A percentile compares a stretch with the other conserved stretches of the same genome.
phyloP scores from a whole-genome alignment of 2,113 vertebrate species.

The Podocnemis expansa region DNA sequence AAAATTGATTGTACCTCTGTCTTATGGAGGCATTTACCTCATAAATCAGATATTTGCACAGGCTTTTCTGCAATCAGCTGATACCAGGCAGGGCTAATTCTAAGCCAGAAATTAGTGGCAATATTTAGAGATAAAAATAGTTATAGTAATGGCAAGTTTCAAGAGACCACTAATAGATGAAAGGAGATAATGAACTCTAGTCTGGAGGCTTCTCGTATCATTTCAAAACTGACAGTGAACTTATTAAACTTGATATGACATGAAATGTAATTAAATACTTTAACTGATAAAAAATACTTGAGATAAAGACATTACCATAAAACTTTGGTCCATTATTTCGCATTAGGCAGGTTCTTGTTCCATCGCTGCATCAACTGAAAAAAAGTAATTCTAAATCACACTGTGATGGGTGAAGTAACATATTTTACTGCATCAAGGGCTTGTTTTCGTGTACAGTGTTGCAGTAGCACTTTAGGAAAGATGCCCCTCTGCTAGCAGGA shows the following conservation, averaged over 20 bases:
- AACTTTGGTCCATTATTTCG: background rate
- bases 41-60: constrained; percentile 55
- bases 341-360: background rate
- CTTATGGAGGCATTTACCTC: constrained; percentile 12
- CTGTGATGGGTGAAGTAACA: background rate
- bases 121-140: background rate
- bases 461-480: background rate
- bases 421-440: background rate
- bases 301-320: background rate
- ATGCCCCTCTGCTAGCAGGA: background rate
- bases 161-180: background rate
- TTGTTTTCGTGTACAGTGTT: background rate
- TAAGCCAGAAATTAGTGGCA: background rate
- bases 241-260: background rate
- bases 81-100: constrained; percentile 24
- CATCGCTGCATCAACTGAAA: background rate
- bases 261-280: background rate
- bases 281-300: background rate
- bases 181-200: background rate
- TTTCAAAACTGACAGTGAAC: background rate
- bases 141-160: background rate
- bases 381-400: background rate
- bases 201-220: background rate
- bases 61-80: constrained; percentile 29
- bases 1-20: constrained; percentile 55